phyloP scores from a whole-genome alignment of 2,113 vertebrate genomes.

The Gavia stellata region DNA sequence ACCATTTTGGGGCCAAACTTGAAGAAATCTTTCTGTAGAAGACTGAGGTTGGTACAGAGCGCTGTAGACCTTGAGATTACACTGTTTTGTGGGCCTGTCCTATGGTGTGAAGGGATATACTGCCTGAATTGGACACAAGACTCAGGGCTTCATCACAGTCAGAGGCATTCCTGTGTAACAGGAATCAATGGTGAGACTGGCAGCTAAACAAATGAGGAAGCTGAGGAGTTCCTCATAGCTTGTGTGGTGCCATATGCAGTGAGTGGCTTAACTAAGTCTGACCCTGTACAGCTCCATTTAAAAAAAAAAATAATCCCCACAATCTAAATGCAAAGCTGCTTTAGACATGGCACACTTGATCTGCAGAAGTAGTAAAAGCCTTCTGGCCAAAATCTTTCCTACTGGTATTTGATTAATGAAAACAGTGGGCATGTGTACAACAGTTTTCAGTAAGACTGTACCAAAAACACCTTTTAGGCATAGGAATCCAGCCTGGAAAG shows the following conservation, averaged over 20 bases:
- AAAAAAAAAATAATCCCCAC: background rate
- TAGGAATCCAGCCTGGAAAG: background rate
- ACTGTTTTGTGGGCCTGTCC: background rate
- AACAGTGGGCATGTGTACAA: background rate
- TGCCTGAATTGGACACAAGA: background rate
- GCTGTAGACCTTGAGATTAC: background rate
- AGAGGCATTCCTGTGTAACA: background rate
- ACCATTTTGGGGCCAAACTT: background rate
- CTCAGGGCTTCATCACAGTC: fast-evolving
- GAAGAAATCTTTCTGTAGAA: background rate
- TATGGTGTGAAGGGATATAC: background rate
- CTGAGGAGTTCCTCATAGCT: background rate
- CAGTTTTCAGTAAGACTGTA: background rate
- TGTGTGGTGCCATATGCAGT: background rate
- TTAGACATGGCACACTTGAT: background rate
- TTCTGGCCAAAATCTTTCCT: background rate
- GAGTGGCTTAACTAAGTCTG: background rate
- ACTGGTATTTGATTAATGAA: background rate
- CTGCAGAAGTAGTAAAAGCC: background rate
- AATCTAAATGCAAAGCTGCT: background rate
- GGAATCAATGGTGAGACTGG: background rate
- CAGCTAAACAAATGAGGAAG: background rate
- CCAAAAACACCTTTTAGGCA: background rate
- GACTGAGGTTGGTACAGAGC: background rate
- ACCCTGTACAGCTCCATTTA: background rate